Evolutionary conservation across 1,140 invertebrate species (phyloP).

Genomic region (Diabrotica undecimpunctata): DNA sequence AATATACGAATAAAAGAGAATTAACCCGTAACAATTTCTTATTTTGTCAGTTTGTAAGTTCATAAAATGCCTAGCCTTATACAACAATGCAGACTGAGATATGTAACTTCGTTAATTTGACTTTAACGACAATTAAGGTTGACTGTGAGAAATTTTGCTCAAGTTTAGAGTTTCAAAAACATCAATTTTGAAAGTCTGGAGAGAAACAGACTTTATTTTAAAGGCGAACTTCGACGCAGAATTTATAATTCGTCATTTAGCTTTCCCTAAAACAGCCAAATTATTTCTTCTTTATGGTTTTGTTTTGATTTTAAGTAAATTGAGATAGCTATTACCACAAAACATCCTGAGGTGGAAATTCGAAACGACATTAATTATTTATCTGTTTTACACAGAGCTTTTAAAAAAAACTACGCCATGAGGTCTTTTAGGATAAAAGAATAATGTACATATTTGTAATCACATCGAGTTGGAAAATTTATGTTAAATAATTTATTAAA

Average conservation of each 20-base stretch:
- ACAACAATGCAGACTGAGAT: constrained; percentile 2
- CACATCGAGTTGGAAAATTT: no score
- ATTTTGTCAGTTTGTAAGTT: background rate
- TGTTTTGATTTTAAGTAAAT: background rate
- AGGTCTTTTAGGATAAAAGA: no score
- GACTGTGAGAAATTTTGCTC: constrained; percentile 2
- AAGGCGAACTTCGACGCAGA: background rate
- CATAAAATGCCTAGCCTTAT: background rate
- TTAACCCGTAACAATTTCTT: no score
- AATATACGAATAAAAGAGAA: no score
- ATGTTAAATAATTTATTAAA: no score
- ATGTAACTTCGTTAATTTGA: constrained; percentile 10
- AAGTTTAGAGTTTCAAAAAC: constrained; percentile 1
- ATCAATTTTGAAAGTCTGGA: background rate
- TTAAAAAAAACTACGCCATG: no score
- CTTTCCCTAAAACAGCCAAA: background rate
- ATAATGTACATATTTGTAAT: no score
- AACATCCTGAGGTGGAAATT: no score
- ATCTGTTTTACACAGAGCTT: no score
- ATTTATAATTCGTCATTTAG: background rate
- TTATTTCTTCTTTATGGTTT: background rate
- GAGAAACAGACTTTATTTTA: background rate
- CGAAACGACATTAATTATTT: no score
- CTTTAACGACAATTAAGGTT: background rate
- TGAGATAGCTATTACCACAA: no score